Base-by-base conservation (phyloP, 2,113 vertebrate species). In the Scomber japonicus region DNA sequence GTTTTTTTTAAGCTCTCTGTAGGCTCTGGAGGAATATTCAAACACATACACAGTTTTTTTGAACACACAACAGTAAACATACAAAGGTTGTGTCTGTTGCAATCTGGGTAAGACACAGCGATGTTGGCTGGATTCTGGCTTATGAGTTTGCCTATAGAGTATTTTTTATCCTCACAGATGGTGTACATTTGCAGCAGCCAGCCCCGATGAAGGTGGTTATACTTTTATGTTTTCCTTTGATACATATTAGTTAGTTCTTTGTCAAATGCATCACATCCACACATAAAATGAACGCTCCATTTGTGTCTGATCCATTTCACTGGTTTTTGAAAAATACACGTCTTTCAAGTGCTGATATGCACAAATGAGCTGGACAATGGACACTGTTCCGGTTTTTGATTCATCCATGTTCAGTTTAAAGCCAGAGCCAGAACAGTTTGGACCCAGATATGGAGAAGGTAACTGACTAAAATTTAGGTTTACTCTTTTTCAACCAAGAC, bases 151-250 rank as follows among this genome's bases (percentile, higher is more conserved):
- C 57, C 50, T 67, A 44, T 63, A 51, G 49, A 64, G 78, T 31
- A 60, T 75, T 71, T 75, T 71, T 44, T 57, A 65, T 71, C 68
- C 48, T 46, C 70, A 55, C 75, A 78, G 80, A 75, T 79, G 79
- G 78, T 64, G 73, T 49, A 30, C 53, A 30, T 74, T 67, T 67
- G 57, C 74, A 67, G 61, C 61, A 62, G 84, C 75, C 84, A 82
- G 60, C 48, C 65, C 19, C 66, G 49, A 31, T 59, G 67, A 77
- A 69, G 70, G 78, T 64, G 64, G 78, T 73, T 75, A 64, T 24
- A 57, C 51, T 82, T 85, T 81, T 45, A 81, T 81, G 73, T 40
- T 40, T 69, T 78, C 78, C 83, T 85, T 64, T 81, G 78, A 73
- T 85, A 73, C 67, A 67, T 71, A 76, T 80, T 61, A 59, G 51